Conservation (phyloP, 2,888 invertebrate species). For the Calameuta idolon region DNA sequence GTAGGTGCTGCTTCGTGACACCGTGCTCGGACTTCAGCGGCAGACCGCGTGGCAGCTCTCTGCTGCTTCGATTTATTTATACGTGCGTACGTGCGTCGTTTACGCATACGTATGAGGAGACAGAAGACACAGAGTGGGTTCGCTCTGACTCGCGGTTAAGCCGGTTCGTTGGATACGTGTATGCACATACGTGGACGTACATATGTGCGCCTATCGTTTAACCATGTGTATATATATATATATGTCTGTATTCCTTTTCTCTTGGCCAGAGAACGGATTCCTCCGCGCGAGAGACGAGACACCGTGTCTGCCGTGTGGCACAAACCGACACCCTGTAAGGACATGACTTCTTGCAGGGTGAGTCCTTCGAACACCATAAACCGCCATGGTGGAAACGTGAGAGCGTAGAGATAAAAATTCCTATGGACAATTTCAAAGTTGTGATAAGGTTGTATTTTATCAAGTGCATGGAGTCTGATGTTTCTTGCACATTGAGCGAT, state of each 20-base stretch:
- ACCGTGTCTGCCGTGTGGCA: conserved; percentile 4
- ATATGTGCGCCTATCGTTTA: neutral
- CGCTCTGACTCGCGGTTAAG: neutral
- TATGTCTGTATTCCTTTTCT: conserved; percentile 4
- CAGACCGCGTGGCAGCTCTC: conserved; percentile 64
- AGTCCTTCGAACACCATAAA: neutral
- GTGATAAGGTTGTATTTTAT: neutral
- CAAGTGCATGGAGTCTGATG: neutral
- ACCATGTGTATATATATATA: neutral
- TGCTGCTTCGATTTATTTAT: conserved; percentile 59
- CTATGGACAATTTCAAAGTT: neutral
- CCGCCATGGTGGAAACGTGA: neutral
- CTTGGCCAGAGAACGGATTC: conserved; percentile 7
- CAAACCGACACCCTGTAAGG: neutral
- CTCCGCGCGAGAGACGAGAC: conserved; percentile 1
- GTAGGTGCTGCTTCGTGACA: neutral
- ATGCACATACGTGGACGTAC: neutral
- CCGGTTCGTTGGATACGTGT: conserved; percentile 4
- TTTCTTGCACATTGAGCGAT: neutral
- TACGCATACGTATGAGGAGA: neutral
- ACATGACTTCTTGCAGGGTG: conserved; percentile 1
- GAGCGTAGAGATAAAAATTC: neutral
- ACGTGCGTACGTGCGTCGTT: conserved; percentile 33
- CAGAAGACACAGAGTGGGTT: neutral
- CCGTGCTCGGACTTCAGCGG: conserved; percentile 31